Base-by-base conservation (phyloP, 2,797 vertebrate genomes). In the Sebastes melanostomus region DNA sequence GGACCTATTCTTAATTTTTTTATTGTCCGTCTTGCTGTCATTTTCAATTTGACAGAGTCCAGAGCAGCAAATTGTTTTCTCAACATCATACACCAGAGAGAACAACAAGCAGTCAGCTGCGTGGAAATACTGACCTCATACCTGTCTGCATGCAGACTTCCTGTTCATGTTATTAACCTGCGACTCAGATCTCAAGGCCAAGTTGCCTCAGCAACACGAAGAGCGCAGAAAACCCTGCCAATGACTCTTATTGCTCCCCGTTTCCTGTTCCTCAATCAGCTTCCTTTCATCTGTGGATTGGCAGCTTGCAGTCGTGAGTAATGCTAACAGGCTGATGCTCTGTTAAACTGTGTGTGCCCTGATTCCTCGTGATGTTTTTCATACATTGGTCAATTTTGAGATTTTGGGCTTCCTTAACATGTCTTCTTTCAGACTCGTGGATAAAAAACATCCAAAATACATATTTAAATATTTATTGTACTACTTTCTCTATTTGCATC, bases 71-170 rank as follows among this genome's bases (percentile, higher is more conserved):
- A 73, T 10, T 25, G 46, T 87, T 75, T 87, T 77, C 63, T 59
- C 80, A 74, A 20, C 69, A 52, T 42, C 67, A 46, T 30, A 10
- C 70, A 61, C 10, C 77, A 75, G 52, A 56, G 46, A 80, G 63
- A 82, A 81, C 77, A 88, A 81, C 71, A 65, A 72, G 67, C 46
- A 71, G 58, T 86, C 78, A 65, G 75, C 82, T 66, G 86, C 14
- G 34, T 92, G 92, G 92, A 93, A 91, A 92, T 1, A 69, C 80
- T 92, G 89, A 92, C 66, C 84, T 93, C 92, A 93, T 92, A 85
- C 82, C 78, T 84, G 80, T 78, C 83, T 74, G 80, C 79, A 18
- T 46, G 66, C 83, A 82, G 62, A 76, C 89, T 81, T 91, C 85
- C 88, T 77, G 72, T 78, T 79, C 78, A 4, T 73, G 88, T 79